Evolutionary conservation across 2,797 vertebrate species (phyloP).

Genomic region (Eurystomus glaucurus): DNA sequence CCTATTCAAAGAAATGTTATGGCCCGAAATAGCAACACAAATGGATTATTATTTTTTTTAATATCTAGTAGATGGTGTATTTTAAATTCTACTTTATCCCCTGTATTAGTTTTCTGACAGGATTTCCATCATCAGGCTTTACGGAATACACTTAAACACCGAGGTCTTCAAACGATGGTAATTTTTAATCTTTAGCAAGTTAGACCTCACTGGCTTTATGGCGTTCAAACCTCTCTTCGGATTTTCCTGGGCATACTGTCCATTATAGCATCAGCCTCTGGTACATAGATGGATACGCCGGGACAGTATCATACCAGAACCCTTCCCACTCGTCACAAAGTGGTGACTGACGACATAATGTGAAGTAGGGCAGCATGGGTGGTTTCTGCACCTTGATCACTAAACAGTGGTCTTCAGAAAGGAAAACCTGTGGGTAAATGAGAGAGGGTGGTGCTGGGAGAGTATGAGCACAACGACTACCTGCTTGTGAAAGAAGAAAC

Average conservation of each 20-base stretch:
- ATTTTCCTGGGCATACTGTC: background rate
- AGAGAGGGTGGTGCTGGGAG: background rate
- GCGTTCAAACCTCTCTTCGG: background rate
- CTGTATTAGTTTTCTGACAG: conserved; percentile 16
- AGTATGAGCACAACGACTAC: background rate
- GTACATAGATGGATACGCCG: background rate
- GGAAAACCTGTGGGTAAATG: background rate
- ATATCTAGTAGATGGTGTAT: background rate
- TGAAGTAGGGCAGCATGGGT: background rate
- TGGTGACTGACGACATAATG: background rate
- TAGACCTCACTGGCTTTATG: background rate
- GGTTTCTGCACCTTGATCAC: background rate
- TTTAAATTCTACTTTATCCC: conserved; percentile 9
- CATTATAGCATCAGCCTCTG: background rate
- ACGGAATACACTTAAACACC: background rate
- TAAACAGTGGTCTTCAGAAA: background rate
- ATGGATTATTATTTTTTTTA: background rate
- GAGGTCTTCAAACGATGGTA: background rate
- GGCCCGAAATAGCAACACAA: background rate
- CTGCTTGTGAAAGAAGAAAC: background rate
- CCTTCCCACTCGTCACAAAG: no score
- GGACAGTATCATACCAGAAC: background rate
- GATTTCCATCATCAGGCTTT: background rate
- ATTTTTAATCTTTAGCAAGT: conserved; percentile 17
- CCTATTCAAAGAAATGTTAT: background rate